Evolutionary conservation across 2,888 invertebrate genomes (phyloP).

Genomic region (Steromphala cineraria): DNA sequence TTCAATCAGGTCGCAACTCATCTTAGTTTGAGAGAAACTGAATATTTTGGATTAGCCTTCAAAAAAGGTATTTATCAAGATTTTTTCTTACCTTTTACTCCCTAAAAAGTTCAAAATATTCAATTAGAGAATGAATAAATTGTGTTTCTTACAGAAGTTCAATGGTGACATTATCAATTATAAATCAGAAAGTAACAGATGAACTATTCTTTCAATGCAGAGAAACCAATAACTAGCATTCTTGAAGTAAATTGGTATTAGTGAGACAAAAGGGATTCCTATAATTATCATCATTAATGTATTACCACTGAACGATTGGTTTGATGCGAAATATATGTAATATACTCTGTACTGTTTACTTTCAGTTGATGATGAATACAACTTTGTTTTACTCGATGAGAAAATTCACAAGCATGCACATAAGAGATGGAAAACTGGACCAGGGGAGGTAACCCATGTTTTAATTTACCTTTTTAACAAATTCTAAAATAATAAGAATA

Average conservation of each 20-base stretch:
- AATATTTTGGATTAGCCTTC: conserved; percentile 89
- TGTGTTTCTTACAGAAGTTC: no score
- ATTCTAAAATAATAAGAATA: neutral
- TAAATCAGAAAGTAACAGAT: no score
- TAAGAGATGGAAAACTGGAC: conserved; percentile 94
- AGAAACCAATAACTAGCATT: neutral
- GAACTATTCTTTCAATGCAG: no score
- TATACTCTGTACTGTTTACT: no score
- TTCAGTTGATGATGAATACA: conserved; percentile 93
- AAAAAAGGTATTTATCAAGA: conserved; percentile 81
- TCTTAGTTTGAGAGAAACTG: conserved; percentile 89
- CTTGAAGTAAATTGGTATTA: neutral
- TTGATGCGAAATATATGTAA: no score
- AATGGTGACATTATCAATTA: no score
- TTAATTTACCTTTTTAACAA: neutral
- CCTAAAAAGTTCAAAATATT: no score
- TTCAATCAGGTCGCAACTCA: conserved; percentile 87
- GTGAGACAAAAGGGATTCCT: no score
- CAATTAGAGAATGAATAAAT: no score
- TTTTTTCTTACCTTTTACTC: no score
- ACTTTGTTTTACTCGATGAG: conserved; percentile 95
- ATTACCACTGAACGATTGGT: no score
- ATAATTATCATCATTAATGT: no score
- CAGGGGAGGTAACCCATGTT: conserved; percentile 60
- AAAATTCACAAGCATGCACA: conserved; percentile 97